Evolutionary conservation across 2,888 invertebrate genomes (phyloP).

Genomic region (Andricus quercusramuli): DNA sequence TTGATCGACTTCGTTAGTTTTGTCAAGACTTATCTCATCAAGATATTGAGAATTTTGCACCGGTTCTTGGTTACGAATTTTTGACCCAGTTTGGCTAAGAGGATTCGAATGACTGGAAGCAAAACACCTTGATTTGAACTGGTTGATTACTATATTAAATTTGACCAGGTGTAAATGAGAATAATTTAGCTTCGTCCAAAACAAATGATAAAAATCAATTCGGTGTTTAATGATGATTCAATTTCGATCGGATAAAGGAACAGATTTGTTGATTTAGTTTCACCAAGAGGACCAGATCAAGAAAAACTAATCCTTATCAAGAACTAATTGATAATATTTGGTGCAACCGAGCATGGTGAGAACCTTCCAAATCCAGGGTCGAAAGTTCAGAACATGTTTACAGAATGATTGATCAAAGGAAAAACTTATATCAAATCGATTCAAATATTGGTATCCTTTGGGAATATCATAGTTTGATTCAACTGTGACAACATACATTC

Average conservation of each 20-base stretch:
- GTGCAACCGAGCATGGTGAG: too few species aligned
- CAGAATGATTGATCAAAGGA: too few species aligned
- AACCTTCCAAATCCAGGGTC: too few species aligned
- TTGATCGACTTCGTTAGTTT: not conserved
- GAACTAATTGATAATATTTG: too few species aligned
- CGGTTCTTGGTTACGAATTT: not conserved
- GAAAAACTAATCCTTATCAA: too few species aligned
- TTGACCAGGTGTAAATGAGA: not conserved
- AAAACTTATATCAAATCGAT: not conserved
- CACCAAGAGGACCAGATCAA: too few species aligned
- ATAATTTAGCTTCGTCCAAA: not conserved
- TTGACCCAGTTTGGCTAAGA: not conserved
- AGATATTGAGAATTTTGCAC: not conserved
- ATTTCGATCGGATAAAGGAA: too few species aligned
- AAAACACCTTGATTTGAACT: not conserved
- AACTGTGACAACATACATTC: too few species aligned
- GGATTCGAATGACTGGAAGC: not conserved
- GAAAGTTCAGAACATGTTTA: too few species aligned
- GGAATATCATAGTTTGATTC: not conserved
- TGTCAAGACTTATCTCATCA: not conserved
- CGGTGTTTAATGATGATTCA: too few species aligned
- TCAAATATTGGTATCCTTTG: not conserved
- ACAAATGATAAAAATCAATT: too few species aligned
- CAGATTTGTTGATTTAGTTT: too few species aligned
- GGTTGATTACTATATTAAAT: fast-evolving